Percentiles rank a stretch among this genome's conserved stretches.
Conservation (phyloP, 2,888 invertebrate genomes). For the Sminthurinus aureus region DNA sequence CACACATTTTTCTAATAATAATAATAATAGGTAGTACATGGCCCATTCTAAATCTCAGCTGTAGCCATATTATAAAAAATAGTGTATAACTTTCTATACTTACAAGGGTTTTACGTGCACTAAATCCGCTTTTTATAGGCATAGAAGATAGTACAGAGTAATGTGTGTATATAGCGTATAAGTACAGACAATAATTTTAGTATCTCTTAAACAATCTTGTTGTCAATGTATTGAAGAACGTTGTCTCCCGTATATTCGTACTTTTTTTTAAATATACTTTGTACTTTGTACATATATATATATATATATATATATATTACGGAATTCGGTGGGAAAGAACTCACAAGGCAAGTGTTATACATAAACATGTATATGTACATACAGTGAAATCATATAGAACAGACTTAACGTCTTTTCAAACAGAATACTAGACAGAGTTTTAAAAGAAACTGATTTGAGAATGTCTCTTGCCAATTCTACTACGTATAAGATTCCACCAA, state of each 20-base stretch:
- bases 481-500: slow-evolving; percentile 18
- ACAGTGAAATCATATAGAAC: background rate
- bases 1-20: too few relatives aligned
- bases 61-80: too few relatives aligned
- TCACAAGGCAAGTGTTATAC: background rate
- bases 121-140: too few relatives aligned
- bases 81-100: too few relatives aligned
- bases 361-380: background rate
- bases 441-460: slow-evolving; percentile 26
- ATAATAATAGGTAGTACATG: too few relatives aligned
- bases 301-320: background rate
- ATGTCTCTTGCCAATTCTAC: slow-evolving; percentile 16
- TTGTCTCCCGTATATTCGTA: too few relatives aligned
- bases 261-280: too few relatives aligned
- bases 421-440: slow-evolving; percentile 10
- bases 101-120: too few relatives aligned
- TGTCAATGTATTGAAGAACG: slow-evolving; percentile 2
- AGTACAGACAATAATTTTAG: slow-evolving; percentile 2
- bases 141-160: too few relatives aligned
- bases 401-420: slow-evolving; percentile 17
- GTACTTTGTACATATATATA: background rate
- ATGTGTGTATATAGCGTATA: background rate
- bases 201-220: background rate
- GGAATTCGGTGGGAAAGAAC: slow-evolving; percentile 7
- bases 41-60: too few relatives aligned